Evolutionary conservation across 2,113 vertebrate species (phyloP).

Genomic region (Ameiurus melas): DNA sequence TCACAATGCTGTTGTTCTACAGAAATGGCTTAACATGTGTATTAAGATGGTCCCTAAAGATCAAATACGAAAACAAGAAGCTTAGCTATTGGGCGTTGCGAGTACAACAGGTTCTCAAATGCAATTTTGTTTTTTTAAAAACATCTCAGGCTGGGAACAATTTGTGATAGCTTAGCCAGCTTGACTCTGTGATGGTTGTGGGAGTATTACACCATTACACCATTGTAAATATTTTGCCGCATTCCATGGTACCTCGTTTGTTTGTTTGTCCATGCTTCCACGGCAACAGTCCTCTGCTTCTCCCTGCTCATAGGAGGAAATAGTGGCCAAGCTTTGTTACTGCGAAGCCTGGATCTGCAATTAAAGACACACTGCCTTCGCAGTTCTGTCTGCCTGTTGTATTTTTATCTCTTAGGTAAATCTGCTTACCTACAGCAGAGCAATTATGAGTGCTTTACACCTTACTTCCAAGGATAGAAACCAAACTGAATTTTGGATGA

Average conservation of each 20-base stretch:
- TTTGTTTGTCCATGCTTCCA: conserved; percentile 82
- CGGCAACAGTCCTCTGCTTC: conserved; percentile 77
- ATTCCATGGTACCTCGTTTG: conserved; percentile 80
- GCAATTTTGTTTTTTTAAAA: no score
- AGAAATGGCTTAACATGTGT: background rate
- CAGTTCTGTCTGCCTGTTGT: background rate
- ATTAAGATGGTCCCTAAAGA: background rate
- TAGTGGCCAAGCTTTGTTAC: conserved; percentile 69
- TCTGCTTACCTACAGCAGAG: conserved; percentile 24
- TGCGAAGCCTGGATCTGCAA: conserved; percentile 64
- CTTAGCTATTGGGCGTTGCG: background rate
- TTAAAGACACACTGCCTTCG: conserved; percentile 68
- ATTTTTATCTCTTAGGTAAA: conserved; percentile 11
- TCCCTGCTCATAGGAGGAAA: conserved; percentile 61
- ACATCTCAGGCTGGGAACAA: background rate
- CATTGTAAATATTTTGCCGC: conserved; percentile 23
- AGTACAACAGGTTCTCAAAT: background rate
- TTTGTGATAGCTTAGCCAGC: background rate
- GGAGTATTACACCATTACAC: conserved; percentile 11
- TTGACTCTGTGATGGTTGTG: background rate
- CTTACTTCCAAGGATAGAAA: background rate
- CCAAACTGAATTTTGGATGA: background rate
- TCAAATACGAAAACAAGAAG: background rate
- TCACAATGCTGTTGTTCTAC: background rate
- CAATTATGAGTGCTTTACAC: conserved; percentile 8